Conservation (phyloP, 2,113 vertebrate genomes). For the Actinemys pallida region DNA sequence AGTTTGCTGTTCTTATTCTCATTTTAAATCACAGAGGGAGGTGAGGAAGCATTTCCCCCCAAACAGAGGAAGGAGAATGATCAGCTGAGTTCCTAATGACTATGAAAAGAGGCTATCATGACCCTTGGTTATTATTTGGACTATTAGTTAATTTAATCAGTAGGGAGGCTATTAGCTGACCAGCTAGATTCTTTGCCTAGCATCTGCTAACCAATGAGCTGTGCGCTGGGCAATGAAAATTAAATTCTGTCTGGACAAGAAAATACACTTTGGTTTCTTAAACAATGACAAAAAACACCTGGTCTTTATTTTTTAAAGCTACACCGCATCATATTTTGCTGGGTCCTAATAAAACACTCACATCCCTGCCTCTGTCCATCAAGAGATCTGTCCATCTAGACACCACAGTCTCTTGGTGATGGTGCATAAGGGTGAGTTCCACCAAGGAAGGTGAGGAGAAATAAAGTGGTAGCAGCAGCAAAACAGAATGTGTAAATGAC, state of each 20-base stretch:
- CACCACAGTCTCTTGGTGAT: not conserved
- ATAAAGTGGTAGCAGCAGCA: not conserved
- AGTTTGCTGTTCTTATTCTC: constrained; percentile 56
- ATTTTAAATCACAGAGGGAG: constrained; percentile 66
- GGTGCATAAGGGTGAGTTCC: not conserved
- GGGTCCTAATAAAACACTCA: not conserved
- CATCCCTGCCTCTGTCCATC: not conserved
- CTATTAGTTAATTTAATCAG: constrained; percentile 84
- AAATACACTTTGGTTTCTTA: constrained; percentile 77
- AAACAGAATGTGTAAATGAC: not conserved
- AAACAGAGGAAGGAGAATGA: constrained; percentile 76
- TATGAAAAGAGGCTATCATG: constrained; percentile 76
- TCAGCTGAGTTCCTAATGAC: constrained; percentile 77
- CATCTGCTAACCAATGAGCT: constrained; percentile 81
- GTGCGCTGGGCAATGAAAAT: constrained; percentile 80
- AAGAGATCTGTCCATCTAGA: not conserved
- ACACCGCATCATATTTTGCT: constrained; percentile 40
- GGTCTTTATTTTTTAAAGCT: constrained; percentile 64
- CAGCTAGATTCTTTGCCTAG: constrained; percentile 76
- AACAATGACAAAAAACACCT: constrained; percentile 54
- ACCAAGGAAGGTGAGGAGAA: not conserved
- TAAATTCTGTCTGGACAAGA: constrained; percentile 78
- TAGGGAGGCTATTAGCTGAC: constrained; percentile 83
- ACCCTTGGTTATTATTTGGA: constrained; percentile 82
- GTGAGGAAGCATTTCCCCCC: constrained; percentile 36